Base-by-base conservation (phyloP, 2,797 vertebrate species). In the Acrossocheilus wenchowensis region DNA sequence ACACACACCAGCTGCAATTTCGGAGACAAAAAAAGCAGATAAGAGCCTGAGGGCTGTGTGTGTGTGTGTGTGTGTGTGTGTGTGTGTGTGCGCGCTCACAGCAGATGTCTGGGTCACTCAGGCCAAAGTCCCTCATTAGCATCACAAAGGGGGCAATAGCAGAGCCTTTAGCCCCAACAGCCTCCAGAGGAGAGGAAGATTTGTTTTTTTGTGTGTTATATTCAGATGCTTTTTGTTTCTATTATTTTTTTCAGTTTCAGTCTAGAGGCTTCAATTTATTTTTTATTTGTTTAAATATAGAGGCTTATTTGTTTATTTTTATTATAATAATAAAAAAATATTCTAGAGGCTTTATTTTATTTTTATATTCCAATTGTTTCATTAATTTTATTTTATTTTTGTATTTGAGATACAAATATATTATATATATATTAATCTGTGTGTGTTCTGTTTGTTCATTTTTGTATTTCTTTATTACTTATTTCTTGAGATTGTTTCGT, bases 41-140 rank as follows among this genome's bases (percentile, higher is more conserved):
- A 90, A 89, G 86, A 87, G 87, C 89, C 88, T 82, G 86, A 88
- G 86, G 74, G 68, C 78, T 75, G 50, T 82, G 54, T 64, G 68
- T 77, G 7, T 41, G 41, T 41, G 68, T 77, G 41, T 41, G 41
- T 41, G 41, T 78, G 41, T 66, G 77, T 69, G 36, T 57, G 81
- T 72, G 73, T 75, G 82, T 72, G 81, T 69, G 82, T 26, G 71
- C 0, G 71, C 30, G 30, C 30, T 1, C n/a, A 85, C 75, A 91
- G 91, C 91, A 91, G 92, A 91, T 91, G 92, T 92, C 90, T 89
- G 84, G 91, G 90, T 88, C 90, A 86, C 84, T 83, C 68, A 81
- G 91, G 89, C 85, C 89, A 89, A 86, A 83, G 80, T 81, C 74
- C 85, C 85, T 92, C 89, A 91, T 92, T 91, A 92, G 82, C 90